These are phyloP conservation scores for Meriones unguiculatus DNA, from an alignment of 2,113 vertebrate species.

Conservation along the genomic window DNA sequence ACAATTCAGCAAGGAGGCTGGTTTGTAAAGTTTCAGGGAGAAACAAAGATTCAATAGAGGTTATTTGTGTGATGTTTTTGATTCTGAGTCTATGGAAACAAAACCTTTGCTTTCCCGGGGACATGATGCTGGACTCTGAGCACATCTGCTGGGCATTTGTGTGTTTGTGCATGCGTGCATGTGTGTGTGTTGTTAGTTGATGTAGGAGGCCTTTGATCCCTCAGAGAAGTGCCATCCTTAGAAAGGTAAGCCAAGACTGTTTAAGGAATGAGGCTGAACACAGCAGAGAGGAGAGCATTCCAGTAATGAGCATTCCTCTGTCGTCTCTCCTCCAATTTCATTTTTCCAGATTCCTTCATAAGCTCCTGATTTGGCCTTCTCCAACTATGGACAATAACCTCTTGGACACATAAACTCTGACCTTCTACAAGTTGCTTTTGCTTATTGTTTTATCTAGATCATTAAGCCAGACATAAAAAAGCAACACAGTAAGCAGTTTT, in stretches of 20 bases:
- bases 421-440: neutral
- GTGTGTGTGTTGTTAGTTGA: neutral
- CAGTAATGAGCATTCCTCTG: neutral
- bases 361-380: neutral
- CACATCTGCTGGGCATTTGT: neutral
- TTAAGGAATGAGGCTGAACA: neutral
- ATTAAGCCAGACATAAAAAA: neutral
- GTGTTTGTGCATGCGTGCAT: too few relatives aligned
- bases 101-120: neutral
- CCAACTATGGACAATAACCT: too few relatives aligned
- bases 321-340: neutral
- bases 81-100: too few relatives aligned
- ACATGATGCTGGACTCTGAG: neutral
- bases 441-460: neutral
- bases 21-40: neutral
- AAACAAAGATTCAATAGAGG: neutral
- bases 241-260: neutral
- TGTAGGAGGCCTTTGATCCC: rapidly evolving
- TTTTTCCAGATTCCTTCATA: neutral
- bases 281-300: neutral
- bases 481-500: neutral
- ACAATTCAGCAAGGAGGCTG: neutral
- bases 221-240: neutral
- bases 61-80: neutral
- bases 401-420: neutral